Conservation (phyloP, 2,797 vertebrate species). For the Pseudochaenichthys georgianus region DNA sequence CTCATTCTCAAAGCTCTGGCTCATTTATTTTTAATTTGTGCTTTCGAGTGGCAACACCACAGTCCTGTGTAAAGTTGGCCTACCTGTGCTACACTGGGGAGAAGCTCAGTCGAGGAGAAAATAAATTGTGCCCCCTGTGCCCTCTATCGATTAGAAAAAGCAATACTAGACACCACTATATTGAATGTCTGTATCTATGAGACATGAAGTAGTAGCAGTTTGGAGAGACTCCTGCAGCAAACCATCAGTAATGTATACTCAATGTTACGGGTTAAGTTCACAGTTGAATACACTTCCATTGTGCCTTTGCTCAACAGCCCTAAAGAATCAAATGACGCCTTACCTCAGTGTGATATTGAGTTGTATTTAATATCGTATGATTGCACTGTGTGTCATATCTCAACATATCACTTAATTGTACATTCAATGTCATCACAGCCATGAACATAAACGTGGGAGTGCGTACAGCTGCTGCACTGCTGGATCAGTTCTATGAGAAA, state of each 20-base stretch:
- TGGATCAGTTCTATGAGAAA: conserved; percentile 99
- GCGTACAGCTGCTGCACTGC: conserved; percentile 91
- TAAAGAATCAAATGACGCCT: neutral
- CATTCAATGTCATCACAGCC: conserved; percentile 80
- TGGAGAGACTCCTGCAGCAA: conserved; percentile 10
- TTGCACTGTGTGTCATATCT: conserved; percentile 13
- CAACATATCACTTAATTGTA: conserved; percentile 31
- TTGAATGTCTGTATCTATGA: conserved; percentile 22
- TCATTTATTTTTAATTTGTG: neutral
- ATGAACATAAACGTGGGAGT: conserved; percentile 97
- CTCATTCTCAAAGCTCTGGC: neutral
- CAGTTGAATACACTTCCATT: neutral
- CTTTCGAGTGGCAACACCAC: neutral
- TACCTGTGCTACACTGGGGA: conserved; percentile 19
- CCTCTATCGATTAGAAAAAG: conserved; percentile 49
- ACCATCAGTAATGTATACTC: conserved; percentile 15
- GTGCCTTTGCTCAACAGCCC: neutral
- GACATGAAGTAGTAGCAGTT: conserved; percentile 11
- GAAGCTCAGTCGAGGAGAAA: conserved; percentile 46
- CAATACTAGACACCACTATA: conserved; percentile 20
- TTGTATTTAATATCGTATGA: conserved; percentile 10
- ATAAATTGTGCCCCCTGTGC: conserved; percentile 32
- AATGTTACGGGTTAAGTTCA: conserved; percentile 4
- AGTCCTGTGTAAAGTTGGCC: neutral
- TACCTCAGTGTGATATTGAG: neutral